Evolutionary conservation across 1,140 invertebrate species (phyloP), one percentile per base, ranked within the genome.

Genomic region (Pissodes strobi): DNA sequence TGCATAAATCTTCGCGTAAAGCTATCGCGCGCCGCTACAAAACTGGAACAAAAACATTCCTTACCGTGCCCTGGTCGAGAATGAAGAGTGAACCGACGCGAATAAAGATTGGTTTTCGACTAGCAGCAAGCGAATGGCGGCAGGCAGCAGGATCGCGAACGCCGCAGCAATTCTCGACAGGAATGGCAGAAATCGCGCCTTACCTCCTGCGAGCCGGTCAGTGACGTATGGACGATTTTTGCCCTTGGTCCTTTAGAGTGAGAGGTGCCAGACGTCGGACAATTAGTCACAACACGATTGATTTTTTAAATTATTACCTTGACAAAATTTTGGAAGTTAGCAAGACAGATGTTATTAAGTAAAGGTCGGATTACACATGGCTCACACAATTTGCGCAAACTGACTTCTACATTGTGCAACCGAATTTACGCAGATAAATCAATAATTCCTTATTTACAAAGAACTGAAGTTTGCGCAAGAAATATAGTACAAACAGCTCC

Each of bases 21-120:
- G 8, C 22, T 59, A 59, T 48, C 17, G 57, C 41, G 57, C 43
- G 30, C 27, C 58, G 58, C 27, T 43, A 61, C 46, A 23, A 51
- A 61, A 51, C 34, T 61, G 46, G 46, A 61, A 61, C 58, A 51
- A 59, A 59, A 59, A 59, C 57, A 59, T 59, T 59, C 37, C 30
- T 21, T 41, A n/a, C 25, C 19, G 19, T 57, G 27, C 15, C 4
- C 4, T 30, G 8, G 30, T 12, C 22, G 56, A 46, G 41, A 58
- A 25, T 23, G 21, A 38, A 61, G 27, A 51, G 4, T 49, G 46
- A 41, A 61, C 58, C 58, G 46, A 37, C 46, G 30, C 46, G 58
- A 3, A 12, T 61, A 51, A 39, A 39, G 58, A 61, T 61, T 51
- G 58, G 58, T 61, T 61, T 61, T 61, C 58, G 46, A 61, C 58